Evolutionary conservation across 2,113 vertebrate genomes (phyloP), one percentile per base, ranked within the genome.

Genomic region (Recurvirostra avosetta): DNA sequence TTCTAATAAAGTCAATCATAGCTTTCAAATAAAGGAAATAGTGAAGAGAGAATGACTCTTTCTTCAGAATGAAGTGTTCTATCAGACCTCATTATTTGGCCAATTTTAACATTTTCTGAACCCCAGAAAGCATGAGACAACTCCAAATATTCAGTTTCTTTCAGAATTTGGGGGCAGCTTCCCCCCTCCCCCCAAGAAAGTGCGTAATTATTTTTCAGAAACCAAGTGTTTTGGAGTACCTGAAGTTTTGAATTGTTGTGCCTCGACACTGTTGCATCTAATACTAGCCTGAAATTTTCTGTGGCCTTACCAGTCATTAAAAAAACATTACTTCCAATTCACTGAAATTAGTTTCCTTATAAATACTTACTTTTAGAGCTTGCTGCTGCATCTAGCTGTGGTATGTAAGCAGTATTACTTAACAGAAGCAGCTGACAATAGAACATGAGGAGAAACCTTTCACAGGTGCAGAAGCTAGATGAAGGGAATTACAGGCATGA

Each of bases 171-270:
- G 34, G 8, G 36, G 40, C 27, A 81, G 55, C 34, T 67, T 93
- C 5, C 30, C 26, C 18, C 2, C 5, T 15, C 1, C 3, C 2
- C 12, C 3, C 20, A 38, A 15, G 8, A 65, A 81, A 82, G 12
- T 3, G 5, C 2, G 1, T 1, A 61, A 82, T 32, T 68, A 21
- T 13, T 87, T 72, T 85, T 56, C 53, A 90, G 40, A 90, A 90
- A 74, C 5, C 55, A 55, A 9, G 38, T 1, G 1, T 52, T 62
- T 36, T 11, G 40, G 14, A 65, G 9, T 53, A 71, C 43, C 29
- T 85, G 14, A 52, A 40, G 7, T 82, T 82, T 68, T 21, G 29
- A 66, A n/a, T 7, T 50, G 18, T 25, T 83, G 34, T 26, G 11
- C 18, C 50, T 59, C 7, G 2, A 80, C 34, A 30, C 7, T 66